Conservation (phyloP, 1,140 invertebrate genomes). For the Drosophila mauritiana region DNA sequence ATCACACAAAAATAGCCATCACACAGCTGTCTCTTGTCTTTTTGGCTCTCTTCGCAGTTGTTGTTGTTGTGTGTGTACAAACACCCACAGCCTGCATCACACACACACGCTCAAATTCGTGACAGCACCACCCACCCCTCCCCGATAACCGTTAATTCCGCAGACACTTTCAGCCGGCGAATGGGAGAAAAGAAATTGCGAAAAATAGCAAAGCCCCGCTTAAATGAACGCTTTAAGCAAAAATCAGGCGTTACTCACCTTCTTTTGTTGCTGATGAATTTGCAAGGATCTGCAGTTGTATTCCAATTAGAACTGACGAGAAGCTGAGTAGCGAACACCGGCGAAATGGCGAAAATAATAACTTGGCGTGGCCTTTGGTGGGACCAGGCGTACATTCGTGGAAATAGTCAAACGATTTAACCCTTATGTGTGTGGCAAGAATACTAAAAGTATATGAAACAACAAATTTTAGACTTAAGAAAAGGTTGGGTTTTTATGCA, state of each 20-base stretch:
- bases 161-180: slow-evolving; percentile 30
- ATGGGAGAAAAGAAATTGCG: slow-evolving; percentile 1
- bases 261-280: slow-evolving; percentile 8
- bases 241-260: slow-evolving; percentile 23
- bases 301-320: slow-evolving; percentile 12
- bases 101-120: background rate
- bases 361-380: slow-evolving; percentile 11
- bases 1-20: slow-evolving; percentile 77
- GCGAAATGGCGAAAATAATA: slow-evolving; percentile 30
- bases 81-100: slow-evolving; percentile 30
- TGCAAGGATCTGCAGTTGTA: slow-evolving; percentile 15
- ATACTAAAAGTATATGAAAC: too few species aligned
- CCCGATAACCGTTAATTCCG: background rate
- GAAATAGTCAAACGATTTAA: background rate
- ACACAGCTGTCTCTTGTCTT: slow-evolving; percentile 72
- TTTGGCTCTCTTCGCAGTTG: slow-evolving; percentile 19
- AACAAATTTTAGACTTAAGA: too few species aligned
- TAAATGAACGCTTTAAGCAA: background rate
- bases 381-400: background rate
- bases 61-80: slow-evolving; percentile 26
- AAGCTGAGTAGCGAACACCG: slow-evolving; percentile 21
- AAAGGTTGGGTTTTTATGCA: too few species aligned
- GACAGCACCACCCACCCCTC: slow-evolving; percentile 10
- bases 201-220: slow-evolving; percentile 5
- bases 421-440: background rate